Evolutionary conservation across 2,888 invertebrate species (phyloP).

Genomic region (Meteorus colon): DNA sequence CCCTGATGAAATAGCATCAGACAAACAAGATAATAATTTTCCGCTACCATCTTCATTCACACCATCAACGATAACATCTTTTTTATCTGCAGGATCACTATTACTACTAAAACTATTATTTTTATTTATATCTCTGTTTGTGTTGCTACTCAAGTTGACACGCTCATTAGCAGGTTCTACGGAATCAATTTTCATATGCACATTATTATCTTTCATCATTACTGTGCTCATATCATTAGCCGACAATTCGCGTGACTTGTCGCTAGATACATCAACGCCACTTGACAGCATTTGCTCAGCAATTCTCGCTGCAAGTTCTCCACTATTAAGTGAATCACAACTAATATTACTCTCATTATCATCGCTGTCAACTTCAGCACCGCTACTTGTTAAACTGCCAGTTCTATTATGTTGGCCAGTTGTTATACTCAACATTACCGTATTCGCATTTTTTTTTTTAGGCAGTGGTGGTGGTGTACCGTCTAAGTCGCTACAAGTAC

Average conservation of each 20-base stretch:
- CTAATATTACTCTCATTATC: slow-evolving; percentile 85
- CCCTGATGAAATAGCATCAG: slow-evolving; percentile 44
- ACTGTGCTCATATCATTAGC: slow-evolving; percentile 16
- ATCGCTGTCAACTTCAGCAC: slow-evolving; percentile 80
- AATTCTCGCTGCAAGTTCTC: slow-evolving; percentile 51
- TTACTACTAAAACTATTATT: slow-evolving; percentile 40
- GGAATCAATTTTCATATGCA: slow-evolving; percentile 34
- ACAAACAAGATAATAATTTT: slow-evolving; percentile 37
- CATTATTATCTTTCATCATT: not conserved
- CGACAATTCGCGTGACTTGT: slow-evolving; percentile 20
- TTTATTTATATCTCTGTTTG: slow-evolving; percentile 36
- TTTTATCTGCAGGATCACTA: slow-evolving; percentile 74
- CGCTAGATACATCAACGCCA: slow-evolving; percentile 22
- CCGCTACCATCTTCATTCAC: slow-evolving; percentile 48
- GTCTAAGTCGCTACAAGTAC: slow-evolving; percentile 89
- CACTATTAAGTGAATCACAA: slow-evolving; percentile 84
- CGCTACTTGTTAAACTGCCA: slow-evolving; percentile 78
- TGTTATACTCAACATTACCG: slow-evolving; percentile 67
- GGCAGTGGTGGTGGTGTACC: slow-evolving; percentile 82
- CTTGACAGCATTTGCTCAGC: slow-evolving; percentile 11
- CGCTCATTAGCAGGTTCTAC: slow-evolving; percentile 45
- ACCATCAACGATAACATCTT: slow-evolving; percentile 53
- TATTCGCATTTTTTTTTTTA: slow-evolving; percentile 77
- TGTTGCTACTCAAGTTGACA: slow-evolving; percentile 26
- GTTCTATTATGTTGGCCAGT: slow-evolving; percentile 76